phyloP scores from a whole-genome alignment of 2,797 vertebrate genomes.

The Helarctos malayanus region DNA sequence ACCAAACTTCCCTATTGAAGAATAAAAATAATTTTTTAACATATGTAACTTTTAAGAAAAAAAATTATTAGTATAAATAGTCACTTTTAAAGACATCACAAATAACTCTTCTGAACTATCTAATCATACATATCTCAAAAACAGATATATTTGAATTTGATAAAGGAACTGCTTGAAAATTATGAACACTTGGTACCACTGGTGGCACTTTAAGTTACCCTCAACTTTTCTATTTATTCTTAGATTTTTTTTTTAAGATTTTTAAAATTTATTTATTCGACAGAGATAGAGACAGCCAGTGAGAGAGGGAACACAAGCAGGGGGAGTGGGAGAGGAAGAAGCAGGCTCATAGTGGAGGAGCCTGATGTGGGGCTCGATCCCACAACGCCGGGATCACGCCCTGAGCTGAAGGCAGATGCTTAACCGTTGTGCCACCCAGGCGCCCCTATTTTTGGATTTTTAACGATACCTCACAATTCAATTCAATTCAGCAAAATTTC shows the following conservation, averaged over 20 bases:
- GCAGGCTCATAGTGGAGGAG: no score
- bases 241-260: neutral
- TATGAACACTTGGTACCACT: neutral
- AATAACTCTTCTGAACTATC: constrained; percentile 35
- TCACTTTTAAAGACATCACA: neutral
- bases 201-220: neutral
- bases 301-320: no score
- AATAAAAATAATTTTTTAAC: constrained; percentile 29
- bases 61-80: neutral
- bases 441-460: neutral
- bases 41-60: neutral
- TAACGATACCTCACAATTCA: constrained; percentile 27
- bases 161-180: constrained; percentile 36
- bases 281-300: no score
- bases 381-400: no score
- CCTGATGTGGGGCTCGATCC: no score
- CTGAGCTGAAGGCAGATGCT: no score
- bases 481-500: constrained; percentile 25
- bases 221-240: constrained; percentile 27
- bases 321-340: no score
- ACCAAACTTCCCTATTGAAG: constrained; percentile 94
- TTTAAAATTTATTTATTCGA: no score
- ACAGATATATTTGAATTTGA: constrained; percentile 25
- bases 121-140: neutral
- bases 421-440: no score